Percentiles rank a stretch among this genome's conserved stretches.
Evolutionary conservation across 2,888 invertebrate genomes (phyloP).

Genomic region (Sesia apiformis): DNA sequence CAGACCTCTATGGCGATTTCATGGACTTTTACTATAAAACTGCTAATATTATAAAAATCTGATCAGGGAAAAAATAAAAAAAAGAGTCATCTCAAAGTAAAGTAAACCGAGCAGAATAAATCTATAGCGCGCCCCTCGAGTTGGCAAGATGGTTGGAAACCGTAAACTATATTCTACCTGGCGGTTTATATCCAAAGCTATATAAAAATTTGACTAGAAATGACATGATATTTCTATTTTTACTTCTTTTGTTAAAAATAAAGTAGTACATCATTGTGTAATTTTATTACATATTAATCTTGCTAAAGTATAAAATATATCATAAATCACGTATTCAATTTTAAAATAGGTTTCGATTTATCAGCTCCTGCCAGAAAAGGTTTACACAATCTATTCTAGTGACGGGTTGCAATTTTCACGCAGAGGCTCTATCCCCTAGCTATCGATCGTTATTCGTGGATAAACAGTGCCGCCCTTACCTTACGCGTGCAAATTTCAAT

Average conservation of each 20-base stretch:
- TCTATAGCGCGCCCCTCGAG: constrained; percentile 40
- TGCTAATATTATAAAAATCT: too few relatives aligned
- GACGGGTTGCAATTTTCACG: constrained; percentile 68
- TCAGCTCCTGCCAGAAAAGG: constrained; percentile 27
- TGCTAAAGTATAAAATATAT: too few relatives aligned
- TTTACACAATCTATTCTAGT: constrained; percentile 23
- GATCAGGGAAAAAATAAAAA: too few relatives aligned
- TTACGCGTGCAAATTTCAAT: not conserved
- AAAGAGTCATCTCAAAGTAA: constrained; percentile 11
- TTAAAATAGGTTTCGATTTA: not conserved
- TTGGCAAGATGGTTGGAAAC: constrained; percentile 35
- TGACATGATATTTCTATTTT: constrained; percentile 1
- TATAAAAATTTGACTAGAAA: constrained; percentile 16
- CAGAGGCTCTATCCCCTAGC: constrained; percentile 41
- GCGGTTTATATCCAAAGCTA: constrained; percentile 1
- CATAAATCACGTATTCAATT: too few relatives aligned
- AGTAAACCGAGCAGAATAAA: constrained; percentile 50
- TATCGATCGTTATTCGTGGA: constrained; percentile 67
- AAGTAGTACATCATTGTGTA: too few relatives aligned
- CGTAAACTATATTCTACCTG: constrained; percentile 46
- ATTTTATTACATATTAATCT: too few relatives aligned
- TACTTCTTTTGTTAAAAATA: too few relatives aligned
- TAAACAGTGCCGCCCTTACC: constrained; percentile 61
- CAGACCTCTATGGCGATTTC: too few relatives aligned
- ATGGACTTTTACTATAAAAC: too few relatives aligned